phyloP scores from a whole-genome alignment of 2,888 invertebrate genomes.

The Apamea monoglypha region DNA sequence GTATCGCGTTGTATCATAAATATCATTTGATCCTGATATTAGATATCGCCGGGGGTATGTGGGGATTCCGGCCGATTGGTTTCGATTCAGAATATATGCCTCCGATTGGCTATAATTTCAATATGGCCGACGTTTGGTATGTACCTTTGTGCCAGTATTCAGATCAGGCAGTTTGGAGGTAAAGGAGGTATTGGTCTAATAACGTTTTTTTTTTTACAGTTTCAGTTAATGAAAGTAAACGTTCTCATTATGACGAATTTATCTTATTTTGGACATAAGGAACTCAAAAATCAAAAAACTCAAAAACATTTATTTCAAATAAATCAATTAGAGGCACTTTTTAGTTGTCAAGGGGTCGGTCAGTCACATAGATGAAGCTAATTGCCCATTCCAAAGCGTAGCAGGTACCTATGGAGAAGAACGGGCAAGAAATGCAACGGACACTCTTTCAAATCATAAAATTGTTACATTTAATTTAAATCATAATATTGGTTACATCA shows the following conservation, averaged over 20 bases:
- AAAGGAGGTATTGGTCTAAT: not conserved
- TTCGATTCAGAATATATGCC: conserved; percentile 41
- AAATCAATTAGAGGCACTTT: no score
- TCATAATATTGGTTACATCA: no score
- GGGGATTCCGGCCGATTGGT: conserved; percentile 56
- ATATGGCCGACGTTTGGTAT: conserved; percentile 37
- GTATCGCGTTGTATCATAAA: conserved; percentile 57
- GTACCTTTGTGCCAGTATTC: conserved; percentile 3
- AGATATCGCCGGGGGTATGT: conserved; percentile 49
- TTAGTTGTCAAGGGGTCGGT: no score
- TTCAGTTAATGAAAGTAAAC: not conserved
- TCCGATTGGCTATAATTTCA: conserved; percentile 48
- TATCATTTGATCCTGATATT: conserved; percentile 55
- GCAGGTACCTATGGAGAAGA: no score
- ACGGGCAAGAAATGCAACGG: no score
- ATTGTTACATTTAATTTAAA: no score
- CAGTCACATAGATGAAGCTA: no score
- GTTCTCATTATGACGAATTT: not conserved
- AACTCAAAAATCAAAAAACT: no score
- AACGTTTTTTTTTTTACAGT: not conserved
- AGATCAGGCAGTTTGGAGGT: not conserved
- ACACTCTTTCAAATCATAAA: no score
- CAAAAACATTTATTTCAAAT: no score
- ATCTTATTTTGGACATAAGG: not conserved
- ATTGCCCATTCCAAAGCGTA: no score